phyloP scores from a whole-genome alignment of 2,797 vertebrate species.

The Argentina silus region DNA sequence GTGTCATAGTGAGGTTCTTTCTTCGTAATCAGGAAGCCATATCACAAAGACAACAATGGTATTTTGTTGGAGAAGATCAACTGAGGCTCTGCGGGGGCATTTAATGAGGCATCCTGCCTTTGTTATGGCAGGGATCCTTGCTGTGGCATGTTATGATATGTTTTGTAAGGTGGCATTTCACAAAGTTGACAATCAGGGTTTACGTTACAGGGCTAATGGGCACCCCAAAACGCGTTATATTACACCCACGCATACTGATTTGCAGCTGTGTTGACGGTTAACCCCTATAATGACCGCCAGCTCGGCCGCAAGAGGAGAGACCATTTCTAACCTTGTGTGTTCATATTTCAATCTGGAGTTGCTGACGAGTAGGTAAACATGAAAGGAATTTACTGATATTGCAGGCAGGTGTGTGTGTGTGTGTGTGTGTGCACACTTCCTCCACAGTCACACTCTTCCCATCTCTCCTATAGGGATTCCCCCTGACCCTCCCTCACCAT shows the following conservation, averaged over 20 bases:
- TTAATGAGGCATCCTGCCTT: constrained; percentile 49
- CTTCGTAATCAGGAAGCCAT: too few relatives aligned
- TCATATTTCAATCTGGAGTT: neutral
- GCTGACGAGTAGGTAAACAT: neutral
- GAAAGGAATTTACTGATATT: neutral
- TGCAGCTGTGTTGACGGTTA: constrained; percentile 11
- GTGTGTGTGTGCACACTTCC: too few relatives aligned
- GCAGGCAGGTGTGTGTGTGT: too few relatives aligned
- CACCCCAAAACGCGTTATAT: constrained; percentile 5
- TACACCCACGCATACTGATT: neutral
- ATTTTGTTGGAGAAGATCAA: neutral
- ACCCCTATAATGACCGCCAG: neutral
- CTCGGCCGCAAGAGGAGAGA: neutral
- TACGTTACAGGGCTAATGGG: constrained; percentile 34
- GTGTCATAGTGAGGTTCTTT: too few relatives aligned
- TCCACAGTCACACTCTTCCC: neutral
- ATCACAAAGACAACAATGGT: constrained; percentile 10
- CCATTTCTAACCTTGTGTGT: neutral
- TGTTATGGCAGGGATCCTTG: constrained; percentile 26
- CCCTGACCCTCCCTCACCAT: constrained; percentile 10
- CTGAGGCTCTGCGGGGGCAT: constrained; percentile 31
- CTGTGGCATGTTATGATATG: constrained; percentile 16
- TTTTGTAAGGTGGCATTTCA: constrained; percentile 1
- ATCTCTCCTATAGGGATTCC: constrained; percentile 29
- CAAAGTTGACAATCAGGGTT: neutral